phyloP scores from a whole-genome alignment of 1,140 invertebrate genomes.

The Drosophila ogumai region DNA sequence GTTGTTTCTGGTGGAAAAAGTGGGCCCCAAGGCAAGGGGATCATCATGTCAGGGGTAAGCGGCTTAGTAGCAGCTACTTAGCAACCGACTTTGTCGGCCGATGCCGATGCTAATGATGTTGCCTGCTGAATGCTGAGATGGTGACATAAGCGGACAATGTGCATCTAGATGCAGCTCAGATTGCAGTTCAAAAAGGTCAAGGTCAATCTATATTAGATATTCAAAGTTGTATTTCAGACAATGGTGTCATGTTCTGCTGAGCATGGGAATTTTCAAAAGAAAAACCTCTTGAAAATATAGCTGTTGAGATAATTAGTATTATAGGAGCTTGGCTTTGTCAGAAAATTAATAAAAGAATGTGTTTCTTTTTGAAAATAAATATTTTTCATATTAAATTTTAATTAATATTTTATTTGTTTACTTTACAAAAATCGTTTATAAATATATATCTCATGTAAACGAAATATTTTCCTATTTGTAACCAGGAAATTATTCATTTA shows the following conservation, averaged over 20 bases:
- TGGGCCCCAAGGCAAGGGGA: slow-evolving; percentile 26
- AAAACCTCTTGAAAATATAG: not conserved
- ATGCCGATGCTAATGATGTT: slow-evolving; percentile 40
- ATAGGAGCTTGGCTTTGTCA: not conserved
- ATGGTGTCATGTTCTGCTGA: not conserved
- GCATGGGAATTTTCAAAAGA: not conserved
- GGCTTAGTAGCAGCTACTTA: slow-evolving; percentile 33
- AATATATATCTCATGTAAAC: too few relatives aligned
- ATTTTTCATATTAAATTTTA: not conserved
- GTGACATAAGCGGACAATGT: slow-evolving; percentile 43
- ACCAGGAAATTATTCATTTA: too few relatives aligned
- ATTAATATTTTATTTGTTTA: not conserved
- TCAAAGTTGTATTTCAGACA: slow-evolving; percentile 1
- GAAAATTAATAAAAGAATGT: not conserved
- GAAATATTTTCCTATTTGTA: too few relatives aligned
- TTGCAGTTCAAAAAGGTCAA: slow-evolving; percentile 37
- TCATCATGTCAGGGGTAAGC: slow-evolving; percentile 48
- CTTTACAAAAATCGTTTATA: too few relatives aligned
- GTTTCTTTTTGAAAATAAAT: not conserved
- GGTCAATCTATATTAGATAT: slow-evolving; percentile 18
- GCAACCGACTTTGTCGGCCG: slow-evolving; percentile 16
- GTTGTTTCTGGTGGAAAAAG: not conserved
- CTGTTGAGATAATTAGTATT: not conserved
- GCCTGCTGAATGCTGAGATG: slow-evolving; percentile 5
- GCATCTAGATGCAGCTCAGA: slow-evolving; percentile 9